Conservation (phyloP, 2,888 invertebrate genomes). For the Candidula unifasciata region DNA sequence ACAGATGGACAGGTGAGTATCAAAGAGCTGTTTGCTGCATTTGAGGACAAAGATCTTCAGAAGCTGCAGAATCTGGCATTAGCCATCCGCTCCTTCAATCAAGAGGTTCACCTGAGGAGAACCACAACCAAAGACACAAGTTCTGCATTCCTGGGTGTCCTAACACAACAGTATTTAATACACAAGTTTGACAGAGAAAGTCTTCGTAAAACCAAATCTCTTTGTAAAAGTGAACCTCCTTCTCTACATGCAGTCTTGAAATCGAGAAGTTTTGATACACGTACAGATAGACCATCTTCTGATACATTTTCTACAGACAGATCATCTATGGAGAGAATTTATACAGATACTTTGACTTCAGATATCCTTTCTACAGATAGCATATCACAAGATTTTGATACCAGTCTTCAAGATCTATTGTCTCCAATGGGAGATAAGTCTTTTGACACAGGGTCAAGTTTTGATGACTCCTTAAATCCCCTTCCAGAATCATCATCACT, state of each 20-base stretch:
- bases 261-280: not conserved
- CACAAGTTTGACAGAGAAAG: conserved; percentile 61
- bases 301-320: not conserved
- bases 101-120: conserved; percentile 56
- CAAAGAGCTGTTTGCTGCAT: conserved; percentile 61
- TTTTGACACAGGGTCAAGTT: not conserved
- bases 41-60: conserved; percentile 62
- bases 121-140: conserved; percentile 61
- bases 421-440: conserved; percentile 37
- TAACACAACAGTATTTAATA: conserved; percentile 62
- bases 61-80: conserved; percentile 59
- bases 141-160: conserved; percentile 51
- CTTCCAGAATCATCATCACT: not conserved
- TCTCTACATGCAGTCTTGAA: conserved; percentile 59
- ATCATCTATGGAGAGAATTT: not conserved
- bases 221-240: conserved; percentile 65
- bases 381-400: not conserved
- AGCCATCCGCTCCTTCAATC: conserved; percentile 63
- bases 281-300: not conserved
- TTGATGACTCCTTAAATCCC: conserved; percentile 24
- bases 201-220: conserved; percentile 60
- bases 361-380: not conserved
- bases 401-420: conserved; percentile 17
- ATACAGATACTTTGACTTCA: not conserved
- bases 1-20: conserved; percentile 48